Conservation (phyloP, 2,113 vertebrate species). For the Sclerurus mexicanus region DNA sequence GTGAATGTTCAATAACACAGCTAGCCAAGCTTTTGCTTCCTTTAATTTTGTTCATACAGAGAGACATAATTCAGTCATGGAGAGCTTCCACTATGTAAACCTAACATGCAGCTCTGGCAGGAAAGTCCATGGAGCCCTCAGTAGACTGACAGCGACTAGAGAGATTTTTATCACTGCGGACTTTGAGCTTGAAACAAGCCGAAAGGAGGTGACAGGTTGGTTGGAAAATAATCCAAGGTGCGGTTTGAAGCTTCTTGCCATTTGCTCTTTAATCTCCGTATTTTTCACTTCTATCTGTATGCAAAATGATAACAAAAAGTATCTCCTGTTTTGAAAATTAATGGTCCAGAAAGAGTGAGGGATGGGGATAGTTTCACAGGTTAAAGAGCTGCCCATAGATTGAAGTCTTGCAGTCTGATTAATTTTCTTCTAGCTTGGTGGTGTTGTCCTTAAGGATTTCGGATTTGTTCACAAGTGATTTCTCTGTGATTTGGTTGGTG, state of each 20-base stretch:
- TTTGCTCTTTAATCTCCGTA: slow-evolving; percentile 41
- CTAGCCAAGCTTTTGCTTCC: slow-evolving; percentile 70
- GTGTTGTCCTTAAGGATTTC: neutral
- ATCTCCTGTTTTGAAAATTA: slow-evolving; percentile 92
- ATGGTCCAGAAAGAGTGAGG: slow-evolving; percentile 8
- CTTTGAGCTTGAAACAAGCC: slow-evolving; percentile 92
- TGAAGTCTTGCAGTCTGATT: neutral
- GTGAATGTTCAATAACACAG: slow-evolving; percentile 6
- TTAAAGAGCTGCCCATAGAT: neutral
- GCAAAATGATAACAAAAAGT: slow-evolving; percentile 75
- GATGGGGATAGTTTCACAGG: neutral
- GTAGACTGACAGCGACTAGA: slow-evolving; percentile 78
- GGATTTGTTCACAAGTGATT: neutral
- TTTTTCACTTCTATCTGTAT: slow-evolving; percentile 55
- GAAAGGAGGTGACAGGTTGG: slow-evolving; percentile 99
- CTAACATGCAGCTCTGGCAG: slow-evolving; percentile 86
- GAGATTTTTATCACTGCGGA: slow-evolving; percentile 88
- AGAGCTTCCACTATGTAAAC: slow-evolving; percentile 93
- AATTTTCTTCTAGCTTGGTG: neutral
- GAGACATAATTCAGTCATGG: slow-evolving; percentile 84
- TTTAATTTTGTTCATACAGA: slow-evolving; percentile 83
- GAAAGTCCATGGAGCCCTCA: slow-evolving; percentile 77
- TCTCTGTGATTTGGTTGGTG: neutral
- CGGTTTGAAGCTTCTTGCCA: slow-evolving; percentile 55
- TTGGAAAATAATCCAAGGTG: slow-evolving; percentile 73